Percentiles rank a stretch among this genome's conserved stretches.
phyloP scores from a whole-genome alignment of 1,140 invertebrate species.

The Mactra quadrangularis region DNA sequence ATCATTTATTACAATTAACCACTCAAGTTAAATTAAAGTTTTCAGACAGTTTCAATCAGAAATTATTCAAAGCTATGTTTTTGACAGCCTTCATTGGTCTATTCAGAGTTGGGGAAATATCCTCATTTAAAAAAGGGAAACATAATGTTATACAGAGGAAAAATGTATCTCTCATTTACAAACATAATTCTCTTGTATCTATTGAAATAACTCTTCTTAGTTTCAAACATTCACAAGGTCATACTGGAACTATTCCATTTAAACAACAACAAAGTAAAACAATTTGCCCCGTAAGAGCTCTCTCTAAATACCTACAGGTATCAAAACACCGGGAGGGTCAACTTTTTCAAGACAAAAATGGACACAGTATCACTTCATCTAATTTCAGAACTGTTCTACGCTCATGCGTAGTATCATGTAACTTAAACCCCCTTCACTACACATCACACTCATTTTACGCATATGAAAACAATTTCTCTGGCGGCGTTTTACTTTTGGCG shows the following conservation, averaged over 20 bases:
- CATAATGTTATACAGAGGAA: conserved; percentile 2
- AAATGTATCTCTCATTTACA: background rate
- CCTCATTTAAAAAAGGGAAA: background rate
- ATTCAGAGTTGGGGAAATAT: conserved; percentile 19
- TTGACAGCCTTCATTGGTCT: conserved; percentile 10
- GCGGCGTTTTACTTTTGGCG: too few relatives aligned
- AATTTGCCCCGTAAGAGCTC: conserved; percentile 4
- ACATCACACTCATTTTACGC: conserved; percentile 38
- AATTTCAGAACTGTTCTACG: conserved; percentile 10
- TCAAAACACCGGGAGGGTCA: background rate
- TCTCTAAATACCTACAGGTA: background rate
- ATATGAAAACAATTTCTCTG: background rate
- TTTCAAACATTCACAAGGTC: conserved; percentile 38
- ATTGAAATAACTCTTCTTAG: background rate
- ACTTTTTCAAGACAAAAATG: background rate
- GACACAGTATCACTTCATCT: background rate
- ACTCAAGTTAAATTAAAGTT: background rate
- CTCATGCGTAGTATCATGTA: background rate
- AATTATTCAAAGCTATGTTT: conserved; percentile 17
- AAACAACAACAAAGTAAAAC: background rate
- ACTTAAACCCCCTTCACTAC: conserved; percentile 12
- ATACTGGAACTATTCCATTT: background rate
- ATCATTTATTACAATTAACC: background rate
- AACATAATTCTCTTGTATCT: background rate
- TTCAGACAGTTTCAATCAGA: background rate